Percentiles rank a stretch among this genome's conserved stretches.
phyloP scores from a whole-genome alignment of 2,113 vertebrate species.

The Bufo bufo region DNA sequence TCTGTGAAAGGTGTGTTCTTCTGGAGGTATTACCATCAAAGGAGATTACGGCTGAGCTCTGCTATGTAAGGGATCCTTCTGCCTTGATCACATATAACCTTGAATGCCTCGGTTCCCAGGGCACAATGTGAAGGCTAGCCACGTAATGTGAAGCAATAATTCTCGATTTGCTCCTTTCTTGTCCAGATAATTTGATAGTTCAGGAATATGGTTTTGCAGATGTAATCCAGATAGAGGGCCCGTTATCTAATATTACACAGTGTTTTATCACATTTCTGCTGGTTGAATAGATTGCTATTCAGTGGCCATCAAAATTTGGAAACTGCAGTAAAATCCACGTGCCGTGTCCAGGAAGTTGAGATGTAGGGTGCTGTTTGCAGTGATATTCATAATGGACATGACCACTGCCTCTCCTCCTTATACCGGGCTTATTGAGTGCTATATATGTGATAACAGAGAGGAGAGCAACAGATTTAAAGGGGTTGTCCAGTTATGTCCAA shows the following conservation, averaged over 20 bases:
- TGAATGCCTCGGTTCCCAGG: background rate
- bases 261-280: background rate
- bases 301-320: background rate
- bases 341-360: background rate
- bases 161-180: background rate
- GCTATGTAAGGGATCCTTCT: slow-evolving; percentile 51
- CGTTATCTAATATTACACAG: background rate
- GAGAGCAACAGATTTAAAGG: too few relatives aligned
- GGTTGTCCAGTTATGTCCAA: too few relatives aligned
- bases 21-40: slow-evolving; percentile 46
- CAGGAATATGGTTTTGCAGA: background rate
- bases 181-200: slow-evolving; percentile 5
- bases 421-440: too few relatives aligned
- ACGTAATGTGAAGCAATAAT: background rate
- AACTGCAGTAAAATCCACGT: background rate
- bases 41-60: slow-evolving; percentile 40
- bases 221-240: background rate
- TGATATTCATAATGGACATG: too few relatives aligned
- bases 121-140: background rate
- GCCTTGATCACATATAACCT: slow-evolving; percentile 22
- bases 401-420: too few relatives aligned
- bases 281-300: background rate
- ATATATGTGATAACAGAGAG: too few relatives aligned
- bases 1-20: slow-evolving; percentile 48
- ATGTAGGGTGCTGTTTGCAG: too few relatives aligned